Base-by-base conservation (phyloP, 2,888 invertebrate genomes). In the Ophion obscuratus region DNA sequence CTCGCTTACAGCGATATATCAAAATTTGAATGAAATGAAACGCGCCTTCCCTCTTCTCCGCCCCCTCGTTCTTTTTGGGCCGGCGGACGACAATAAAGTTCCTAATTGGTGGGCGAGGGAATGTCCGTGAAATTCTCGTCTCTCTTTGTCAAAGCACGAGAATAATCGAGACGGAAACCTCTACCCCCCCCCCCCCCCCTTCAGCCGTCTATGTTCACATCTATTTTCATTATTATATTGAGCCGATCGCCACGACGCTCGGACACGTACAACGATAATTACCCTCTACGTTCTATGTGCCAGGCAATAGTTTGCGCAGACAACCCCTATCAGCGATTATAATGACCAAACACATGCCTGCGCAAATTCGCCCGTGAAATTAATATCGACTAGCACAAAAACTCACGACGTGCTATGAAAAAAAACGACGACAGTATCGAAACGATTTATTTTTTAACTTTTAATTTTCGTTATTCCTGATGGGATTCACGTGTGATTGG, bases 61-160 rank as follows among this genome's bases (percentile, higher is more conserved):
- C 2, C 17, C 59, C 61, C 61, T 31, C 70, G 1, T 6, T 67
- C 36, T 67, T 17, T 47, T 17, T 59, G 64, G 59, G 74, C 71
- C 40, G 59, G 59, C 70, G 20, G 82, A 85, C 88, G 88, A 93
- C 92, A 93, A 93, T 93, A 91, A 91, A 89, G 84, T 89, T 88
- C 90, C 91, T 93, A 93, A 93, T 93, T 93, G 92, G 90, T 89
- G 80, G 89, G 89, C 90, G 89, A 80, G 88, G 67, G 64, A 81
- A 79, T 67, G 74, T 61, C 81, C 81, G 61, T 81, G 81, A 81
- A 81, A 81, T 27, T 44, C 40, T 61, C 57, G 36, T 59, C 20
- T 10, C 80, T 68, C 62, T 74, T 88, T 86, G 85, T 66, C 71
- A 73, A 31, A 64, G 47, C 80, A 77, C 83, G 82, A 78, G 24